Conservation (phyloP, 2,888 invertebrate genomes). For the Tanytarsus gracilentus region DNA sequence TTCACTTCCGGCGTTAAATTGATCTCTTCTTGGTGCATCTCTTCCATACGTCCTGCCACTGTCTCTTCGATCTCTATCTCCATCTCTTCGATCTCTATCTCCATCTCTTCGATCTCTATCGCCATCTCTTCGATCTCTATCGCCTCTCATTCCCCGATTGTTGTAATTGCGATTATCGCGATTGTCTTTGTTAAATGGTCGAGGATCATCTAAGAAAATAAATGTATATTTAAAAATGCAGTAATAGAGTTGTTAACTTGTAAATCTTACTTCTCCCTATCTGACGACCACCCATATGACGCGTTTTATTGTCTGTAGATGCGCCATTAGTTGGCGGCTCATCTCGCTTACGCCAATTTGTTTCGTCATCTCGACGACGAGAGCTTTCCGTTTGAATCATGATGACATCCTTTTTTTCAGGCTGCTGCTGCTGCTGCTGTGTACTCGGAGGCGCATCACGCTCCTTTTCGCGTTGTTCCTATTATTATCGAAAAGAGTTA, state of each 20-base stretch:
- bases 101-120: constrained; percentile 3
- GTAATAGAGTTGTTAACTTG: not conserved
- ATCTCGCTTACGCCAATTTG: constrained; percentile 22
- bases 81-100: constrained; percentile 6
- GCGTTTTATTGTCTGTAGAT: constrained; percentile 3
- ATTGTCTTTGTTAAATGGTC: constrained; percentile 14
- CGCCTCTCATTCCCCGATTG: constrained; percentile 6
- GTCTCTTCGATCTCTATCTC: not conserved
- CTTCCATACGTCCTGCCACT: not conserved
- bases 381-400: constrained; percentile 16
- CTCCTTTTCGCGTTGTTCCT: constrained; percentile 31
- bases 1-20: not conserved
- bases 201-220: constrained; percentile 13
- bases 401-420: constrained; percentile 18
- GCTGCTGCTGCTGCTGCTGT: too few species aligned
- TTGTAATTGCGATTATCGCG: constrained; percentile 5
- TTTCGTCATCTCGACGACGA: constrained; percentile 6
- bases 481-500: too few species aligned
- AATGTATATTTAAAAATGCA: not conserved
- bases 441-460: too few species aligned
- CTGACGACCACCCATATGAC: not conserved
- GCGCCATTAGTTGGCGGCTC: constrained; percentile 7
- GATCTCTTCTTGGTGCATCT: constrained; percentile 9
- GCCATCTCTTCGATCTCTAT: constrained; percentile 27
- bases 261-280: constrained; percentile 4